phyloP scores from a whole-genome alignment of 92 coral and sea anemone species.

The Desmophyllum pertusum region DNA sequence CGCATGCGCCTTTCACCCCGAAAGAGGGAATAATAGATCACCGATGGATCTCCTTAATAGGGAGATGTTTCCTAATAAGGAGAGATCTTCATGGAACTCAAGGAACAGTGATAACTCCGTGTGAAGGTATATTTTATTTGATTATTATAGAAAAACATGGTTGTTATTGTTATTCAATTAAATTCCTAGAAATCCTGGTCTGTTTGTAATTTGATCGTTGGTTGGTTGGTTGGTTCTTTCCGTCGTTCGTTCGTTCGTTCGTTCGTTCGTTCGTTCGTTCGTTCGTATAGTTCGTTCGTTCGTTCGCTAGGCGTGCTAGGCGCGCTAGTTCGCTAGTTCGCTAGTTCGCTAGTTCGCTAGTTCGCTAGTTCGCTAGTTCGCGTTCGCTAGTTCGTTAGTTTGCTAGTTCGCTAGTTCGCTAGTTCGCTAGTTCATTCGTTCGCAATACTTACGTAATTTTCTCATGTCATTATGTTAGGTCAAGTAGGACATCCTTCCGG shows the following conservation, averaged over 20 bases:
- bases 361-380: no score
- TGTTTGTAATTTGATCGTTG: not conserved
- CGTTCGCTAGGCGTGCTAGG: not conserved
- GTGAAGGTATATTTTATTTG: no score
- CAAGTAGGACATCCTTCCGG: slow-evolving; percentile 28
- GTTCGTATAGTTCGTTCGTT: no score
- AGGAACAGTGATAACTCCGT: slow-evolving; percentile 6
- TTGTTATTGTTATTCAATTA: no score
- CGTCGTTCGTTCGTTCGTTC: not conserved
- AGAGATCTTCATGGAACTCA: slow-evolving; percentile 14
- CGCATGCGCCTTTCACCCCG: slow-evolving; percentile 5
- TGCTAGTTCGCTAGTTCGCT: not conserved
- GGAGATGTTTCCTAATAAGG: slow-evolving; percentile 29
- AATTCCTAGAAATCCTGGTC: no score
- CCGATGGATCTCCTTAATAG: slow-evolving; percentile 13
- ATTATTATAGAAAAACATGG: not conserved
- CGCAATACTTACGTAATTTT: not conserved
- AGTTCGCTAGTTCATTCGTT: no score
- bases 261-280: not conserved
- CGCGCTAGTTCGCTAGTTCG: not conserved
- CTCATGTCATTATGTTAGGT: not conserved
- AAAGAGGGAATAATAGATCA: not conserved
- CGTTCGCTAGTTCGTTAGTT: not conserved
- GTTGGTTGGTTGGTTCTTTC: not conserved
- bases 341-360: not conserved